phyloP scores from a whole-genome alignment of 2,797 vertebrate species.

The Thalassophryne amazonica region DNA sequence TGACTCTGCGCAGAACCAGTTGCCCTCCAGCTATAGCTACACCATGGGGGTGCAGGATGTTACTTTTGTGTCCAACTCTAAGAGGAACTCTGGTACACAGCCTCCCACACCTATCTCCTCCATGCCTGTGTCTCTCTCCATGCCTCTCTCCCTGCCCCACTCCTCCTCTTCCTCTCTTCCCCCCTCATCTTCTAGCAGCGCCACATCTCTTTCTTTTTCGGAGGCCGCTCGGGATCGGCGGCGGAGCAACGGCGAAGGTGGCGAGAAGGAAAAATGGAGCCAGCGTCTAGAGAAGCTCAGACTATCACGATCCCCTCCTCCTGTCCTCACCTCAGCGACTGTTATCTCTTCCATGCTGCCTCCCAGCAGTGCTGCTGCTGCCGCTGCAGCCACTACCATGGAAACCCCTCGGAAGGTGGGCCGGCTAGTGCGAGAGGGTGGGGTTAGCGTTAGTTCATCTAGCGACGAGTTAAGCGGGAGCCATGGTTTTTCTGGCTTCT shows the following conservation, averaged over 20 bases:
- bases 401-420: constrained; percentile 77
- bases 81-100: constrained; percentile 69
- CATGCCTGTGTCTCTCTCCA: constrained; percentile 76
- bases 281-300: constrained; percentile 87
- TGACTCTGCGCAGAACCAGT: constrained; percentile 61
- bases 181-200: constrained; percentile 79
- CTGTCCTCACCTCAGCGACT: constrained; percentile 34
- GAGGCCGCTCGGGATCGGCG: constrained; percentile 74
- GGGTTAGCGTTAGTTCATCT: constrained; percentile 76
- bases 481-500: constrained; percentile 73
- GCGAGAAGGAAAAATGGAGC: constrained; percentile 87
- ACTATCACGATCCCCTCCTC: constrained; percentile 81
- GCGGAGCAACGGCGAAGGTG: constrained; percentile 79
- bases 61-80: constrained; percentile 42
- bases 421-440: constrained; percentile 78
- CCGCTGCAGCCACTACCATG: background rate
- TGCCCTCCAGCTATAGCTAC: constrained; percentile 82
- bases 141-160: constrained; percentile 78
- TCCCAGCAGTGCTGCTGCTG: constrained; percentile 55
- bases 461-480: constrained; percentile 67
- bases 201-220: constrained; percentile 75
- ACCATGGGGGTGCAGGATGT: constrained; percentile 76
- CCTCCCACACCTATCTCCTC: constrained; percentile 67
- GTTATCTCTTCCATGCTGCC: constrained; percentile 54
- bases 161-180: constrained; percentile 81